Percentiles rank a stretch among this genome's conserved stretches.
These are phyloP conservation scores for Globia sparganii DNA, from an alignment of 2,888 invertebrate genomes.

Conservation along the genomic window DNA sequence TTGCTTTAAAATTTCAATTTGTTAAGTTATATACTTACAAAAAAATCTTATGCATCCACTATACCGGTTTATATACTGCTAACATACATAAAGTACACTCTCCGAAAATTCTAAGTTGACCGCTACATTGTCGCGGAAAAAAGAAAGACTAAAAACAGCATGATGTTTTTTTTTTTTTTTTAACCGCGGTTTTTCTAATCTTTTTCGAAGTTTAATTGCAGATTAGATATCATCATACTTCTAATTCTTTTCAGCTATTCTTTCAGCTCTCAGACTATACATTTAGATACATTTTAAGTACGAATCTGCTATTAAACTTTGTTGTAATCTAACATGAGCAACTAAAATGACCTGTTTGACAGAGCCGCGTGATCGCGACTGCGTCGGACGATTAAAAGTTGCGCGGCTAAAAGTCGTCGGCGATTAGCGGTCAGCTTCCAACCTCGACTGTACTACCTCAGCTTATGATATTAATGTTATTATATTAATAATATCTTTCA, in stretches of 20 bases:
- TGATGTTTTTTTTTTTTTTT: conserved; percentile 29
- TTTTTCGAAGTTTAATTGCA: conserved; percentile 62
- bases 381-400: conserved; percentile 47
- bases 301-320: conserved; percentile 65
- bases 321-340: conserved; percentile 37
- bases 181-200: conserved; percentile 29
- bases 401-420: conserved; percentile 50
- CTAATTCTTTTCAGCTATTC: conserved; percentile 57
- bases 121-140: conserved; percentile 48
- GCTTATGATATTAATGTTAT: conserved; percentile 75
- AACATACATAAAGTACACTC: conserved; percentile 67
- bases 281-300: conserved; percentile 40
- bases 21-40: conserved; percentile 16
- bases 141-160: conserved; percentile 34
- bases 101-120: conserved; percentile 57
- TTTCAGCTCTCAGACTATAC: conserved; percentile 44
- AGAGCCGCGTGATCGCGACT: conserved; percentile 52
- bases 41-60: conserved; percentile 54
- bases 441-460: conserved; percentile 77
- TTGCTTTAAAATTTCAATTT: conserved; percentile 6
- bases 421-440: conserved; percentile 66
- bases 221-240: conserved; percentile 52
- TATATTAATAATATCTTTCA: conserved; percentile 84
- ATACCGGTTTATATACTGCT: conserved; percentile 61
- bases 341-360: conserved; percentile 58